Base-by-base conservation (phyloP, 2,797 vertebrate species). In the Onychomys leucogaster region DNA sequence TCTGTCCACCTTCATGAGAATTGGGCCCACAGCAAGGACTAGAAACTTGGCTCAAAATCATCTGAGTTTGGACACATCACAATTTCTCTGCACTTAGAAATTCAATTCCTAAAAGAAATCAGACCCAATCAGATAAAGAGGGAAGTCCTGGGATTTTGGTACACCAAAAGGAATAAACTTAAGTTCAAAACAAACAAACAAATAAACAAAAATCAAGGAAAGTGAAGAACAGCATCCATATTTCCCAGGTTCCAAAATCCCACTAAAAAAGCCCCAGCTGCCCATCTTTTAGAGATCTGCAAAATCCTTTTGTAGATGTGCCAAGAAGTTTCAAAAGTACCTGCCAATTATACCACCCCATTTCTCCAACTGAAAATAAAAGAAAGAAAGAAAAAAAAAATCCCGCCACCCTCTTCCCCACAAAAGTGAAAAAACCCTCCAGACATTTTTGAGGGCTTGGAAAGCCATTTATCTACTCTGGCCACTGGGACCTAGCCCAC, bases 341-440 rank as follows among this genome's bases (percentile, higher is more conserved):
- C 55, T 96, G 55, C 61, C 65, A 93, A 82, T 92, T 84, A 95
- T 14, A 81, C 43, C 19, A 94, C 43, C 29, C 57, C 80, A 67
- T 90, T 96, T 97, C 69, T 95, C 75, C 57, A 90, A 85, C 55
- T 89, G 37, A 87, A 80, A 92, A 82, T 81, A 88, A 96, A 97
- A 73, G n/a, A 75, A 57, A 34, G 23, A 49, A 32, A 46, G 27
- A 76, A 81, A 25, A 61, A 61, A 69, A 59, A 21, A 43, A 41
- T 71, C 19, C n/a, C 2, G 29, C 29, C 82, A 2, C 63, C 17
- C 4, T 37, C 37, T 6, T 6, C 16, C n/a, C n/a, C 63, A 1
- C 9, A 65, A 67, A 80, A 25, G 27, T n/a, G 34, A 67, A 78
- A n/a, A 93, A 91, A 92, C 23, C 29, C 7, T 32, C 85, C 85